Base-by-base conservation (phyloP, 2,797 vertebrate genomes). In the Spinus pinus region DNA sequence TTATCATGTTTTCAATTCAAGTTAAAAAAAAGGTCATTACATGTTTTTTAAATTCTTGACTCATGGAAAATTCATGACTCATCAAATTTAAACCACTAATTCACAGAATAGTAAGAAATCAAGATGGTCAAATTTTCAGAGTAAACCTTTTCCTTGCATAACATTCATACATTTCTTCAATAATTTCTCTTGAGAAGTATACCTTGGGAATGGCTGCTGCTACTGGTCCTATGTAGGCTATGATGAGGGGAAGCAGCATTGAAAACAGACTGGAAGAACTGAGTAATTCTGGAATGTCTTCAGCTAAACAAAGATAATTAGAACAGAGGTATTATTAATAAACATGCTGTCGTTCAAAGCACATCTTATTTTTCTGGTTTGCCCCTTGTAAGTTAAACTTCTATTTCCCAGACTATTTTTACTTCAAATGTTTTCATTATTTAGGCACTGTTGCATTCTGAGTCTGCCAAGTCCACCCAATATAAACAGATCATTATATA, bases 261-360 rank as follows among this genome's bases (percentile, higher is more conserved):
- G 99, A 99, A 97, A 99, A 99, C 25, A 99, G 98, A 96, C 99
- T 99, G 97, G 99, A 99, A 81, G 99, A 99, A 96, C 99, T 99
- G 86, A 99, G 98, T 53, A 99, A 98, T 96, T 99, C 99, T 90
- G 99, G 99, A 98, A 99, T 99, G 96, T 99, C 99, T 94, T 99
- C 99, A 96, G 98, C 99, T 99, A 96, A 71, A 98, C 46, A 86
- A 84, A 93, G 65, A 71, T 57, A 95, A 92, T 96, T 80, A 92
- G 31, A 93, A 87, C 6, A 96, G 24, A 54, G 4, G 17, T 9
- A 60, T 93, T 88, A 95, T 80, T 74, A 81, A 71, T 33, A 80
- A 56, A 78, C 1, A 14, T 14, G 51, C 3, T 42, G 28, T 8
- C 2, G 15, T 61, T 75, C 50, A 74, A 80, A 90, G 27, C 6